Evolutionary conservation across 2,113 vertebrate genomes (phyloP), one percentile per base, ranked within the genome.

Genomic region (Craseonycteris thonglongyai): DNA sequence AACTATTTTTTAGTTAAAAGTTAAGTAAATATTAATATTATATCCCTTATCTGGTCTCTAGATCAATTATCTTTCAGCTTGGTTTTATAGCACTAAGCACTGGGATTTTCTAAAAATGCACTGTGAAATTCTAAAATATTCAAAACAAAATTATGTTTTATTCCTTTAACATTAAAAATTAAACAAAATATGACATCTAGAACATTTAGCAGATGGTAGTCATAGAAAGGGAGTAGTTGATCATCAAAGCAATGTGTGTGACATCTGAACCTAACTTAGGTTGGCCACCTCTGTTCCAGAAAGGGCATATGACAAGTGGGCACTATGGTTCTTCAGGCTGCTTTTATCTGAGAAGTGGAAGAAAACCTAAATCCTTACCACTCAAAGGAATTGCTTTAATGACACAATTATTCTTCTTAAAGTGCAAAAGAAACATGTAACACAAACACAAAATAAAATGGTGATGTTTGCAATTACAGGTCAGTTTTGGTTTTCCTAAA

Each of bases 401-500:
- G 79, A 65, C 84, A 66, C 42, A 94, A 35, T 54, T 54, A 59
- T 90, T 72, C 42, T 59, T 95, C 95, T 85, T 59, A 85, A 95
- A 79, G 63, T 80, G 45, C 81, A 91, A 89, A 81, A 93, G 72
- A 72, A 88, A 81, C 58, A 82, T 78, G 91, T 88, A 86, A 82
- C 87, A 58, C 49, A 86, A 86, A 71, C 54, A 82, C 42, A 85
- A 65, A 85, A 59, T 83, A 90, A 92, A 92, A 71, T 85, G 74
- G 22, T 16, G 6, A 81, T 59, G 33, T 59, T 94, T 76, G 15
- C 82, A 95, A 94, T 95, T 88, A 84, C 7, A 88, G 76, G 54
- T 91, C 78, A 56, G 16, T 82, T 94, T 81, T 94, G 88, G 81
- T 58, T 91, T 68, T 90, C 51, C 59, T 51, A 49, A 94, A 93